Evolutionary conservation across 2,113 vertebrate species (phyloP), one percentile per base, ranked within the genome.

Genomic region (Phainopepla nitens): DNA sequence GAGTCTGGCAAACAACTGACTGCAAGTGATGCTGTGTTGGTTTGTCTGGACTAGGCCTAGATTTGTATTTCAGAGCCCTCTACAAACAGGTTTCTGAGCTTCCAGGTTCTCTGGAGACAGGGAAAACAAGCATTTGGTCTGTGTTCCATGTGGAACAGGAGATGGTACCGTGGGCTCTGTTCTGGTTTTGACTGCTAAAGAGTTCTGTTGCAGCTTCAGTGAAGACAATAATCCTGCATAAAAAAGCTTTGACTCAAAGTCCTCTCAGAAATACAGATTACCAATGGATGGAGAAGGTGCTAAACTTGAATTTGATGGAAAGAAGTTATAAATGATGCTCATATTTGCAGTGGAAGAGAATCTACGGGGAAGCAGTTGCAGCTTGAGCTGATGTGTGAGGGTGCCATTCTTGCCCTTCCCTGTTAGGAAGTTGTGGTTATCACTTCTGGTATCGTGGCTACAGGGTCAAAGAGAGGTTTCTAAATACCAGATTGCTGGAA

Each of bases 131-230:
- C 15, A 7, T 24, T 79, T 72, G 45, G 3, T 77, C 10, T 56
- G 8, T 75, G 7, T 62, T 81, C 45, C 6, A 2, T 31, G 45
- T 54, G 18, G 45, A 31, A 2, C 6, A 57, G 33, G 57, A 57
- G 69, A 4, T 7, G 4, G 36, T 36, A n/a, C 44, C 1, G 0
- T 12, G 49, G 35, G 14, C 41, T 64, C 1, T 4, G 8, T 51
- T 89, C 27, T 49, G 6, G 27, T 71, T 39, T 58, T 77, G 58
- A 9, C 49, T 85, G 13, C 20, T 5, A 3, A 8, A 41, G 41
- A 57, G 13, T 54, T 77, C 5, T 44, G 15, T 57, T 70, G 35
- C 39, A 69, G 7, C 44, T 75, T 66, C 35, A 68, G 24, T 50
- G 27, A 47, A 87, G 51, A 49, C 28, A 66, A 2, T 51, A 91